Base-by-base conservation (phyloP, 1,140 invertebrate species). In the Trachymyrmex septentrionalis region DNA sequence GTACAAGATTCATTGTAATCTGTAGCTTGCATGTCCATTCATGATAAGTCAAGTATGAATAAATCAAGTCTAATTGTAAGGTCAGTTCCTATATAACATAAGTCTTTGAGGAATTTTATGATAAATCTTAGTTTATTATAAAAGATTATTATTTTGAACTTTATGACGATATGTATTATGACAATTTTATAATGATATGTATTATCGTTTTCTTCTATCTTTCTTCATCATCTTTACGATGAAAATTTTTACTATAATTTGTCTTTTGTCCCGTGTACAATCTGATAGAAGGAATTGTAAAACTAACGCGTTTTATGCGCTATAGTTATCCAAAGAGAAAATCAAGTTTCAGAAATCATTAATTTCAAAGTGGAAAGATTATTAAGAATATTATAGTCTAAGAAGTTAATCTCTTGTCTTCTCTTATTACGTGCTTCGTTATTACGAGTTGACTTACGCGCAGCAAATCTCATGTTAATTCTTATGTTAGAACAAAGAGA, bases 401-500 rank as follows among this genome's bases (percentile, higher is more conserved):
- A 21, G 14, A 4, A 34, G 21, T 63, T 77, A 67, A 69, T 69
- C 61, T 30, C 30, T 27, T 14, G 16, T 63, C 24, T 48, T 67
- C n/a, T 53, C 27, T 34, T 34, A 34, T 30, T 30, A 30, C 30
- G 3, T 30, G 30, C 30, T 34, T 71, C 27, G 5, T 14, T 69
- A 21, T 81, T 30, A 67, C 38, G 53, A 19, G 55, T 19, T 73
- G 67, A 48, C 53, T 72, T 82, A 48, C 27, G 38, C 55, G 19
- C 38, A 19, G 12, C 38, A 48, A 59, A 61, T 82, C 80, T 12
- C 19, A 61, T 61, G 69, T 30, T 84, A 75, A 84, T 84, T 84
- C 38, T 75, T 75, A 61, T 73, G 67, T 73, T 16, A 48, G 67
- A 84, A 50, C 69, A 73, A 75, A 34, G 27, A 7, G 34, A 72